Conservation (phyloP, 2,113 vertebrate species). For the Fulmarus glacialis region DNA sequence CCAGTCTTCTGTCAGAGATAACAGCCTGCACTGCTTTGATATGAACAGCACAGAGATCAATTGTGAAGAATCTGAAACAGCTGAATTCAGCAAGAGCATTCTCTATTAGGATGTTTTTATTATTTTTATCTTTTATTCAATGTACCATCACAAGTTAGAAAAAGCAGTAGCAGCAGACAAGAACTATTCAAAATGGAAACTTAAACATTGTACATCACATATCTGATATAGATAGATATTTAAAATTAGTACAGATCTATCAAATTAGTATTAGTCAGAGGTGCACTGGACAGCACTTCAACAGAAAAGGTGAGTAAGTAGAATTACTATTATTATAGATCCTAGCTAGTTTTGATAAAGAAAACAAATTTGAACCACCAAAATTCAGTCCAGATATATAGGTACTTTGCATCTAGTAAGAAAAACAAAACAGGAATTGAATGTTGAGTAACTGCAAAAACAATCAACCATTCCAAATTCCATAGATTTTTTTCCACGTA, state of each 20-base stretch:
- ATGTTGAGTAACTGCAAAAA: neutral
- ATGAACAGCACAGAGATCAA: neutral
- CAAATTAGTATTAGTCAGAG: neutral
- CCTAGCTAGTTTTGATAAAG: neutral
- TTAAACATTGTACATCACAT: accelerated
- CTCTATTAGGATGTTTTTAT: neutral
- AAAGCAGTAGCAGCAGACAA: neutral
- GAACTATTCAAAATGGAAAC: neutral
- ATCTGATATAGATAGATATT: neutral
- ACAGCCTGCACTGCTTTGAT: neutral
- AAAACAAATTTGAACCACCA: neutral
- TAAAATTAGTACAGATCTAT: neutral
- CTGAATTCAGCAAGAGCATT: neutral
- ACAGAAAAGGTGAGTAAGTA: neutral
- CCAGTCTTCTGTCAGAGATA: neutral
- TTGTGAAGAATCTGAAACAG: neutral
- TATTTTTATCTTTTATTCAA: neutral
- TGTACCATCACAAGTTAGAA: neutral
- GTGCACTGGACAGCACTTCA: neutral
- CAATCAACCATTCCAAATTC: neutral
- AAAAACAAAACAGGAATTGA: neutral
- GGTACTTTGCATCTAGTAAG: neutral
- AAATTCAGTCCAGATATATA: neutral
- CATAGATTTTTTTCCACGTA: neutral
- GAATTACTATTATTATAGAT: neutral